These are phyloP conservation scores for Pagrus major DNA, from an alignment of 2,113 vertebrate species.

Conservation along the genomic window DNA sequence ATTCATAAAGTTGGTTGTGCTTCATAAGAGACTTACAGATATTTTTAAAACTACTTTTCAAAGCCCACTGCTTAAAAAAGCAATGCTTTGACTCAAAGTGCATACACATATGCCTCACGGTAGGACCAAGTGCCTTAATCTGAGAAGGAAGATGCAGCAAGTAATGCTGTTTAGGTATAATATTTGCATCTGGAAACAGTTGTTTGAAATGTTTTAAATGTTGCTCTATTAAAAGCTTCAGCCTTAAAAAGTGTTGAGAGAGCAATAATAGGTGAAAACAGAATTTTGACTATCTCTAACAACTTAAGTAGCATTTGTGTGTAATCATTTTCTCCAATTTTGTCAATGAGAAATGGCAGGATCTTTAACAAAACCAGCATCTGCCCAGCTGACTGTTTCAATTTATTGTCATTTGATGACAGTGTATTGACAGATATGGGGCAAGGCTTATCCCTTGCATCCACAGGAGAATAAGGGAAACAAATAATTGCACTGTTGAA, in stretches of 20 bases:
- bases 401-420: conserved; percentile 37
- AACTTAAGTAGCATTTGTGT: conserved; percentile 33
- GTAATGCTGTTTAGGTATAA: conserved; percentile 54
- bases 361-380: conserved; percentile 41
- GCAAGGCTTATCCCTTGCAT: conserved; percentile 25
- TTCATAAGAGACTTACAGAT: conserved; percentile 37
- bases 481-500: conserved; percentile 27
- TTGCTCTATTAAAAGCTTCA: conserved; percentile 23
- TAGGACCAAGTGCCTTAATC: conserved; percentile 31
- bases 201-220: conserved; percentile 27
- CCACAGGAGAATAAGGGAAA: conserved; percentile 29
- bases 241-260: conserved; percentile 4
- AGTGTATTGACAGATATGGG: conserved; percentile 30
- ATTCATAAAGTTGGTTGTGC: conserved; percentile 27
- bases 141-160: conserved; percentile 46
- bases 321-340: conserved; percentile 14
- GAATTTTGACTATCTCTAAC: conserved; percentile 34
- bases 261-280: conserved; percentile 56
- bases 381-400: conserved; percentile 10
- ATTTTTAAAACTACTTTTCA: conserved; percentile 44
- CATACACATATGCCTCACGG: conserved; percentile 55
- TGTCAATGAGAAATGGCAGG: background rate
- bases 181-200: conserved; percentile 27
- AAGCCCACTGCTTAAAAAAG: conserved; percentile 55
- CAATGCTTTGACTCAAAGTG: conserved; percentile 53